phyloP scores from a whole-genome alignment of 2,888 invertebrate genomes.

The Hoplodrina blanda region DNA sequence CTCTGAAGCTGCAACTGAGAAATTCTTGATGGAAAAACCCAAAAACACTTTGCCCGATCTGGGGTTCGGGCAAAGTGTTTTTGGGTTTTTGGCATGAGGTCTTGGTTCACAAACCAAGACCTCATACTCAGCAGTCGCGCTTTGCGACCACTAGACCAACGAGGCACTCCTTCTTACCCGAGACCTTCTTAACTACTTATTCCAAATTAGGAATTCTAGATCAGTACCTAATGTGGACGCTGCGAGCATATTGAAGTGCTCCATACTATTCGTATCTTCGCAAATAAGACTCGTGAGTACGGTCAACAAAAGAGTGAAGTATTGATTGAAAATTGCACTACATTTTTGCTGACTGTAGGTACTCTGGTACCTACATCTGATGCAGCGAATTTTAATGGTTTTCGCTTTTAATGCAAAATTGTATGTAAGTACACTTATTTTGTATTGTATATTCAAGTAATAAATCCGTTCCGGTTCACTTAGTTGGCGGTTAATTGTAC shows the following conservation, averaged over 20 bases:
- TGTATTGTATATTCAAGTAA: constrained; percentile 19
- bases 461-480: constrained; percentile 37
- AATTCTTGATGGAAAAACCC: no score
- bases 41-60: no score
- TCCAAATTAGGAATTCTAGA: neutral
- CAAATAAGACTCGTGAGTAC: neutral
- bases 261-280: neutral
- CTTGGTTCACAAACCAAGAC: no score
- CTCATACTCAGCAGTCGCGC: no score
- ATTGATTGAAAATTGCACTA: neutral
- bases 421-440: constrained; percentile 4
- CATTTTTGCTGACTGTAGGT: neutral
- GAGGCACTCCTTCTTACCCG: no score
- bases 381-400: neutral
- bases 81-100: no score
- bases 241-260: constrained; percentile 11
- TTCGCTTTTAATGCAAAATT: constrained; percentile 41
- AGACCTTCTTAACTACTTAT: no score
- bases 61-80: no score
- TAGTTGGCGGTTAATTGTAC: constrained; percentile 22
- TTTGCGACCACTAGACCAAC: no score
- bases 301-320: neutral
- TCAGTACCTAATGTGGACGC: constrained; percentile 9
- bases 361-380: no score
- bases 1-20: no score